Evolutionary conservation across 2,888 invertebrate genomes (phyloP), one percentile per base, ranked within the genome.

Genomic region (Polietes domitor): DNA sequence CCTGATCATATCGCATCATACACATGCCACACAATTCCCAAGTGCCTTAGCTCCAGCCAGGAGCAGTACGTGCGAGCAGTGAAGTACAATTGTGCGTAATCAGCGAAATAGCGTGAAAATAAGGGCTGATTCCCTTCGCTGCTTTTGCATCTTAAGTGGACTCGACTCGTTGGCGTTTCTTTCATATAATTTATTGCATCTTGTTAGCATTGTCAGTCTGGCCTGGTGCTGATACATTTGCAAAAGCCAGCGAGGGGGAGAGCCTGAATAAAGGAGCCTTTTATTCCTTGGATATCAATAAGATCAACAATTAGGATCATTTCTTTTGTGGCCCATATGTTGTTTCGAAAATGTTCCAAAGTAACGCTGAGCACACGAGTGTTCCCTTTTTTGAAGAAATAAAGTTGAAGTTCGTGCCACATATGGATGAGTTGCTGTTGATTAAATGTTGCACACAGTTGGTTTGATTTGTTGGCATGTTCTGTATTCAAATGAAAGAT

Each of bases 241-340:
- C 77, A 74, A 79, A 79, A 74, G 74, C 61, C 37, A 74, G 9
- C n/a, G 9, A 41, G 76, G 58, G 73, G 26, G 80, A 74, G 68
- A 28, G 32, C n/a, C n/a, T n/a, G n/a, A 26, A 28, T 15, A 12
- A 72, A 73, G 58, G 43, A 80, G 70, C 63, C 47, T 12, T 76
- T 80, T 55, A 71, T 28, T 75, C 17, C 63, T 76, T 77, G 65
- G 28, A 71, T 74, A 50, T 73, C 58, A 72, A 74, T 28, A 75
- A 82, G 87, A 86, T 89, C 87, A 84, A 87, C 87, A 89, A 89
- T 90, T 89, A 88, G 88, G 89, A 88, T 89, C 87, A 83, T 74
- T 78, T 86, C 83, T 86, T 21, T 28, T 28, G 63, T 70, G 47
- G 63, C 50, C 76, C 85, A 85, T 85, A 85, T 85, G 85, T 73